Conservation (phyloP, 1,140 invertebrate genomes). For the Carposina sasakii region DNA sequence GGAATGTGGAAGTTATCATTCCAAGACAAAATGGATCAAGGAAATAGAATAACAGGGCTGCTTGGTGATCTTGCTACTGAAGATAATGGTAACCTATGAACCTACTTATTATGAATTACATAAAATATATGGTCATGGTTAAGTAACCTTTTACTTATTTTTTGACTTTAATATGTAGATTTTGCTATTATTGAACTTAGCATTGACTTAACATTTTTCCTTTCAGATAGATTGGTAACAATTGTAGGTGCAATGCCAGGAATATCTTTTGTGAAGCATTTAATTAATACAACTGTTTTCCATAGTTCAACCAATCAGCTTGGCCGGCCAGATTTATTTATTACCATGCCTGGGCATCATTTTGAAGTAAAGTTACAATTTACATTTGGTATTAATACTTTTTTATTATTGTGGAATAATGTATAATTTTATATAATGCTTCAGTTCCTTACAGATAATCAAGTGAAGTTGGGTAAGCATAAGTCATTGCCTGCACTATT, state of each 20-base stretch:
- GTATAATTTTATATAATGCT: too few species aligned
- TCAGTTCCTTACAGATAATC: conserved; percentile 42
- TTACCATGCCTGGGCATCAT: conserved; percentile 68
- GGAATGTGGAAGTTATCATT: conserved; percentile 72
- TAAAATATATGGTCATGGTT: too few species aligned
- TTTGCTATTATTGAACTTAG: conserved; percentile 12
- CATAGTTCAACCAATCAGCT: conserved; percentile 64
- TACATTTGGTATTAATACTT: too few species aligned
- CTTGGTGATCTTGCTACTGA: conserved; percentile 57
- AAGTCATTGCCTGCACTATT: conserved; percentile 72
- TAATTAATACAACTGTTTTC: conserved; percentile 73
- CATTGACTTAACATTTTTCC: conserved; percentile 9
- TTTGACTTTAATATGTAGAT: too few species aligned
- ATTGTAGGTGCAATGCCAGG: conserved; percentile 72
- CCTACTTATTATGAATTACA: too few species aligned
- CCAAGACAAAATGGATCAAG: conserved; percentile 74
- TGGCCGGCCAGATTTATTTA: conserved; percentile 73
- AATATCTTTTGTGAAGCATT: conserved; percentile 70
- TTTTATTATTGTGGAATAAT: too few species aligned
- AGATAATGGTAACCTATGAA: conserved; percentile 48
- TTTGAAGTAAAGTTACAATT: conserved; percentile 72
- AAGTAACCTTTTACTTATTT: too few species aligned
- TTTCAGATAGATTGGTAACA: conserved; percentile 63
- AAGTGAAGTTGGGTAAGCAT: conserved; percentile 51
- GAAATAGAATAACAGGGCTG: conserved; percentile 65